phyloP scores from a whole-genome alignment of 2,797 vertebrate genomes.

The Trachops cirrhosus region DNA sequence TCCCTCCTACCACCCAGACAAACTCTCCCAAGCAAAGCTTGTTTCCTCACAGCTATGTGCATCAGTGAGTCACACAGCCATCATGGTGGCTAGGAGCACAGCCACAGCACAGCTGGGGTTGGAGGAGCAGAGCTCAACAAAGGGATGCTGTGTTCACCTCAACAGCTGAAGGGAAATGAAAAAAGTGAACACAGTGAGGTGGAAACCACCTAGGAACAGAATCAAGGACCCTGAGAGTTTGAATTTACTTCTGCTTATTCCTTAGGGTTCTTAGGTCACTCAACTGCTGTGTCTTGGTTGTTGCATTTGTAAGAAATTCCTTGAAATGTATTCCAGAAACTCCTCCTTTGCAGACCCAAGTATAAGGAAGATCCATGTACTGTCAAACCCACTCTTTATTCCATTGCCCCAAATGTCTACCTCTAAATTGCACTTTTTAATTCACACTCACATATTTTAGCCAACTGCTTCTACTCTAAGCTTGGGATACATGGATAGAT shows the following conservation, averaged over 20 bases:
- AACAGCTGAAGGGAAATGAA: too few species aligned
- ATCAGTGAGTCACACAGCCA: background rate
- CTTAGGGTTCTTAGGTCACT: background rate
- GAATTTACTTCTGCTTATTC: background rate
- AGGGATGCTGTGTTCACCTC: background rate
- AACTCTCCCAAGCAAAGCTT: background rate
- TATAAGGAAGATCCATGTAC: background rate
- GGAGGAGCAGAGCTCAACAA: background rate
- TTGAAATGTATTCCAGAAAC: background rate
- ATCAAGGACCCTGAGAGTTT: background rate
- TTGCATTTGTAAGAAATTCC: background rate
- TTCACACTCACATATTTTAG: background rate
- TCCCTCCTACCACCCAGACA: background rate
- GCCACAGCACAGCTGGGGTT: rapidly evolving
- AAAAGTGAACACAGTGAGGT: too few species aligned
- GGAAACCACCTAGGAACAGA: too few species aligned
- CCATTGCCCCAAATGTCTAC: background rate
- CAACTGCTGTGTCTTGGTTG: background rate
- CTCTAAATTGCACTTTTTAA: background rate
- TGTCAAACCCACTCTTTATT: background rate
- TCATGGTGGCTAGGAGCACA: rapidly evolving
- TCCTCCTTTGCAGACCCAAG: background rate
- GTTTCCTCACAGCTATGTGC: background rate
- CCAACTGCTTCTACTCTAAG: background rate
- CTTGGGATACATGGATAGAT: background rate